Base-by-base conservation (phyloP, 2,888 invertebrate species). In the Vannuccia rotundouncinata region DNA sequence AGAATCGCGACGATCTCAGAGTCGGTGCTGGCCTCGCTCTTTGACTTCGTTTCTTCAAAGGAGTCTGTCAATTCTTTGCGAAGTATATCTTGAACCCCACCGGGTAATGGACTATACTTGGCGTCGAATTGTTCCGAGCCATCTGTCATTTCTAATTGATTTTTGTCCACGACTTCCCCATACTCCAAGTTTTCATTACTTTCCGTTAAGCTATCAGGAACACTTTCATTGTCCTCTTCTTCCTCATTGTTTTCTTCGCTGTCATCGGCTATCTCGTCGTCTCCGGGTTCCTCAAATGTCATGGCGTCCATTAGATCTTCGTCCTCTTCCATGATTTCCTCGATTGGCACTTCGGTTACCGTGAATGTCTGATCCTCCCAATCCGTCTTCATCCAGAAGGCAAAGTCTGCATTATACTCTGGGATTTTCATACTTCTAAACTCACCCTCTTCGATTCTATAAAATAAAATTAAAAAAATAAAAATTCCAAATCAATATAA, bases 291-390 rank as follows among this genome's bases (percentile, higher is more conserved):
- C 25, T 66, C 66, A 22, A 66, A 66, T 22, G 10, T 22, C 66
- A 66, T 66, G 25, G 25, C 10, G 2, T 66, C 66, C 66, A 66
- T 66, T 66, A 66, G 25, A 22, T 66, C 66, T 66, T 66, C 66
- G 66, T 66, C 66, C 25, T 66, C 66, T 22, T 66, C 66, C 66
- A 66, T 66, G 25, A 66, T 66, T 2, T 66, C 66, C 22, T 66
- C 66, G 25, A 66, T 66, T 17, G 66, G 66, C 2, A 66, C 66
- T 22, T 22, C 5, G 25, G 66, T 66, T 2, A 66, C 5, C 2
- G 5, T 66, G 25, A 22, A 66, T 22, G 5, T 22, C 2, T 13
- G 17, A 27, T 22, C 25, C 10, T 66, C 22, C 66, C 66, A 66
- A 22, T 66, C 25, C 2, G 66, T 66, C 2, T 2, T 2, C 25